These are phyloP conservation scores for Carassius auratus DNA, from an alignment of 2,113 vertebrate species.

Conservation along the genomic window DNA sequence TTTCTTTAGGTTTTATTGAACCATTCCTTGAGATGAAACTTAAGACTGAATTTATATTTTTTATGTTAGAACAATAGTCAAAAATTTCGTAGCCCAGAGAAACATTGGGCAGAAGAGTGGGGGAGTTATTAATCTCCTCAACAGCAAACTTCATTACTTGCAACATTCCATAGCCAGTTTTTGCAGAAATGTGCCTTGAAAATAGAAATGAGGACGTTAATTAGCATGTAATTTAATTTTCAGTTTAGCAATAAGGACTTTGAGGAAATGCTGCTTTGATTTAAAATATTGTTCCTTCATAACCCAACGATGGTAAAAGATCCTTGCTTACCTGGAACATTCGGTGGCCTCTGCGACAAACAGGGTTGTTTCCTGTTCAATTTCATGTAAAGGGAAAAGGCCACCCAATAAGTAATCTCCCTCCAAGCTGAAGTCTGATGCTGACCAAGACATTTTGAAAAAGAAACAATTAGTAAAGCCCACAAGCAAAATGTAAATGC, in stretches of 20 bases:
- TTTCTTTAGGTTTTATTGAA: too few species aligned
- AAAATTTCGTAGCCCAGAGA: too few species aligned
- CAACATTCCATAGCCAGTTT: conserved; percentile 72
- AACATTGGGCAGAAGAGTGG: too few species aligned
- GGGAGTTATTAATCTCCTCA: too few species aligned
- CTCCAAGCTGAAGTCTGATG: conserved; percentile 41
- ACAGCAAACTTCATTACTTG: conserved; percentile 65
- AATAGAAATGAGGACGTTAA: not conserved
- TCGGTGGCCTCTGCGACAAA: conserved; percentile 15
- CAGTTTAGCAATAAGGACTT: not conserved
- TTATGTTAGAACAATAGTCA: too few species aligned
- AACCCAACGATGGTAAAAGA: too few species aligned
- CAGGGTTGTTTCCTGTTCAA: not conserved
- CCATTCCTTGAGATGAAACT: too few species aligned
- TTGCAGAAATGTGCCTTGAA: conserved; percentile 58
- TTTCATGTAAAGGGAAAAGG: conserved; percentile 33
- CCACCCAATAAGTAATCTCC: conserved; percentile 55
- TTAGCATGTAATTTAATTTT: not conserved
- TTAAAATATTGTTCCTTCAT: too few species aligned
- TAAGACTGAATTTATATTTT: conserved; percentile 45
- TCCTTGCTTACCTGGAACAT: conserved; percentile 2
- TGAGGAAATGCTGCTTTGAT: not conserved
- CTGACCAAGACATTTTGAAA: conserved; percentile 2
- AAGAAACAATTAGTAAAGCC: conserved; percentile 8
- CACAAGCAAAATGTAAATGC: conserved; percentile 29